Conservation (phyloP, 2,797 vertebrate genomes). For the Anableps anableps region DNA sequence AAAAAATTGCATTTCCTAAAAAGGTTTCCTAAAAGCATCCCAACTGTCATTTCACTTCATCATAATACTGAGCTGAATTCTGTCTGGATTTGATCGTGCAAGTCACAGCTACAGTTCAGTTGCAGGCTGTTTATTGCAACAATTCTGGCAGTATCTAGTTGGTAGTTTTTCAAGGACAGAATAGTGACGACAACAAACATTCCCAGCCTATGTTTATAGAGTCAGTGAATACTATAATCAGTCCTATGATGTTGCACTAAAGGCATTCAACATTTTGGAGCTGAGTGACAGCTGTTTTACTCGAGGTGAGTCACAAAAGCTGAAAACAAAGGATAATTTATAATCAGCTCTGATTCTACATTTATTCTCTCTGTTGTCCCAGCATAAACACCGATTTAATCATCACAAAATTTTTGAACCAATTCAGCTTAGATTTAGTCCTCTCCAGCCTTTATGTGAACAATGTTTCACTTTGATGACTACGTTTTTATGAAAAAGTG, state of each 20-base stretch:
- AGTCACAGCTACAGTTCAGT: background rate
- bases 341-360: conserved; percentile 15
- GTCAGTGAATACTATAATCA: conserved; percentile 50
- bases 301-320: conserved; percentile 2
- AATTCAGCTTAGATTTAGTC: background rate
- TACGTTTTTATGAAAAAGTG: conserved; percentile 3
- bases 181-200: conserved; percentile 28
- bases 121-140: conserved; percentile 1
- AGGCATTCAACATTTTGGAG: conserved; percentile 54
- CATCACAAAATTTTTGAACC: background rate
- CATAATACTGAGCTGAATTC: background rate
- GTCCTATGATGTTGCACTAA: conserved; percentile 46
- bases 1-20: background rate
- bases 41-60: background rate
- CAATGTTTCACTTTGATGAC: background rate
- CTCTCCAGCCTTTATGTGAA: background rate
- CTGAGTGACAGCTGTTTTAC: conserved; percentile 15
- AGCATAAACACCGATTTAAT: background rate
- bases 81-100: background rate
- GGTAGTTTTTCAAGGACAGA: conserved; percentile 11
- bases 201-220: conserved; percentile 33
- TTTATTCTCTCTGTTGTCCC: conserved; percentile 4
- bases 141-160: background rate
- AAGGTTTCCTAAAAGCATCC: background rate
- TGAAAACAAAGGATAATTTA: conserved; percentile 22